Evolutionary conservation across 2,888 invertebrate genomes (phyloP).

Genomic region (Phalangium opilio): DNA sequence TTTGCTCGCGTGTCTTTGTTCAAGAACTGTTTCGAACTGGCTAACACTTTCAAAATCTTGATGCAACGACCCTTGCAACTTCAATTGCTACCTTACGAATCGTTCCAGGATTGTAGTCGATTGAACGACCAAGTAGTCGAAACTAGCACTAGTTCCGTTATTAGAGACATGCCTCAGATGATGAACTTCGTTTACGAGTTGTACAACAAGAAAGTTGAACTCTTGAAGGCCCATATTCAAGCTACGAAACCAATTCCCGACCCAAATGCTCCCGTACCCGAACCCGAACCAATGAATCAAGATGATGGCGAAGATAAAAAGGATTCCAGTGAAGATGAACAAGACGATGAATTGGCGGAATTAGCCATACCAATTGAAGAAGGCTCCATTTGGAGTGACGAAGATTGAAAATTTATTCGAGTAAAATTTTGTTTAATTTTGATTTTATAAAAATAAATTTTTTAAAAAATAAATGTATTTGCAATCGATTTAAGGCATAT

Average conservation of each 20-base stretch:
- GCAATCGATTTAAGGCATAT: no score
- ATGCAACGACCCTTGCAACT: constrained; percentile 64
- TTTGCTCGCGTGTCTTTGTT: constrained; percentile 86
- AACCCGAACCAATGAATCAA: no score
- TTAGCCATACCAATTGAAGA: no score
- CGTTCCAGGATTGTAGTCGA: constrained; percentile 47
- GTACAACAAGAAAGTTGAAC: constrained; percentile 60
- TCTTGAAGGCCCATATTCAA: constrained; percentile 31
- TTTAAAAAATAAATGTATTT: no score
- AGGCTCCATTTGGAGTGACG: no score
- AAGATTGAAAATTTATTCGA: no score
- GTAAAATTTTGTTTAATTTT: no score
- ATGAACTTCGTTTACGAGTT: constrained; percentile 85
- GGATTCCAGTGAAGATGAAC: no score
- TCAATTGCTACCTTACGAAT: constrained; percentile 61
- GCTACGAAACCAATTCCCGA: neutral
- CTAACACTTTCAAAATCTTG: constrained; percentile 82
- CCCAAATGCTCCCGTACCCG: no score
- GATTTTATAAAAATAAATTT: no score
- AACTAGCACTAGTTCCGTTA: constrained; percentile 40
- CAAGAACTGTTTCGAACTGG: constrained; percentile 90
- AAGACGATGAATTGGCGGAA: no score
- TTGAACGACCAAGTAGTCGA: constrained; percentile 4
- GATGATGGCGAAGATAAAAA: no score
- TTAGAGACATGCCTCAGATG: constrained; percentile 84